phyloP scores from a whole-genome alignment of 2,888 invertebrate species.

The Dendrolimus houi region DNA sequence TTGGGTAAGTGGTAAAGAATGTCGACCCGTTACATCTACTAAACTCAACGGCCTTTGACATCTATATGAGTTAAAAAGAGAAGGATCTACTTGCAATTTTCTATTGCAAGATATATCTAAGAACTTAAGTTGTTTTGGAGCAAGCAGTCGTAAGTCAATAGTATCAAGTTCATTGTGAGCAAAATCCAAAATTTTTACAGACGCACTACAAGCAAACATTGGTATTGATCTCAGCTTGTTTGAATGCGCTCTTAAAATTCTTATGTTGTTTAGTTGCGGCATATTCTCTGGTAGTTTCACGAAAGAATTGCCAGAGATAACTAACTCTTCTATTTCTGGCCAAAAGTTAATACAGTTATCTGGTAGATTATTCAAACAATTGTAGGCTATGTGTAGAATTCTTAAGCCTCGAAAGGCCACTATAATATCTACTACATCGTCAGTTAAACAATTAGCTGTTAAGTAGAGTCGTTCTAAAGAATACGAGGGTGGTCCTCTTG shows the following conservation, averaged over 20 bases:
- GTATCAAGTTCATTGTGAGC: conserved; percentile 91
- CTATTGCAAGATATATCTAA: conserved; percentile 90
- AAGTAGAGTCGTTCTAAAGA: conserved; percentile 81
- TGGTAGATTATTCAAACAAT: conserved; percentile 83
- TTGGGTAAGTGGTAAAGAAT: conserved; percentile 78
- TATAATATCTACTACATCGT: conserved; percentile 80
- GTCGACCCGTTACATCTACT: conserved; percentile 90
- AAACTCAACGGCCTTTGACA: conserved; percentile 88
- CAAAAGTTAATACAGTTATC: conserved; percentile 85
- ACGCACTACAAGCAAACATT: conserved; percentile 83
- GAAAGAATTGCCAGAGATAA: conserved; percentile 88
- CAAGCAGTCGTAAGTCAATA: conserved; percentile 84
- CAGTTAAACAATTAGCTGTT: conserved; percentile 86
- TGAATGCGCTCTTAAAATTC: conserved; percentile 87
- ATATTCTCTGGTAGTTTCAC: conserved; percentile 85
- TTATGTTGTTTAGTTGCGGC: conserved; percentile 81
- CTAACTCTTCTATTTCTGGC: conserved; percentile 87
- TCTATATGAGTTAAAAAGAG: conserved; percentile 87
- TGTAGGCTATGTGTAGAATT: conserved; percentile 86
- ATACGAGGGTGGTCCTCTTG: conserved; percentile 77
- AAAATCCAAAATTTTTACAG: conserved; percentile 87
- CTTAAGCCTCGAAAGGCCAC: conserved; percentile 79
- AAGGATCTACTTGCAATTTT: conserved; percentile 87
- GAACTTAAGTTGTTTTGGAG: conserved; percentile 89
- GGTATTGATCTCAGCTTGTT: conserved; percentile 86